These are phyloP conservation scores for Macropodus opercularis DNA, from an alignment of 2,797 vertebrate species.

Conservation along the genomic window DNA sequence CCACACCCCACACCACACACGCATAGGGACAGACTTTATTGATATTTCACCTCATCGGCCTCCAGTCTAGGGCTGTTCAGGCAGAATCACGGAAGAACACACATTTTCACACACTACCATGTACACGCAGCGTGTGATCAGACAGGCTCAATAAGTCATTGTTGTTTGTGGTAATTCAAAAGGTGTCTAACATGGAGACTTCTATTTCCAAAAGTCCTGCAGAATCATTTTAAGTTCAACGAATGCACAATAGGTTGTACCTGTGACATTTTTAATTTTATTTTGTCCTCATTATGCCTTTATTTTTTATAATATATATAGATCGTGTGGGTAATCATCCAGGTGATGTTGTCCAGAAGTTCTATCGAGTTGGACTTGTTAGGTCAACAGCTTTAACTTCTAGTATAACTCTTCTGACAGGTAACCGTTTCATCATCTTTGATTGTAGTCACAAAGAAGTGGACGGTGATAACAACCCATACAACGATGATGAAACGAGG, in stretches of 20 bases:
- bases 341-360: too few relatives aligned
- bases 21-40: constrained; percentile 62
- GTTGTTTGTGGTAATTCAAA: constrained; percentile 70
- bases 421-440: not conserved
- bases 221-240: constrained; percentile 31
- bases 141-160: constrained; percentile 63
- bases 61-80: constrained; percentile 46
- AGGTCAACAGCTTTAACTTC: not conserved
- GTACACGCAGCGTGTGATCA: constrained; percentile 55
- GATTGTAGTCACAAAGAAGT: not conserved
- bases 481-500: not conserved
- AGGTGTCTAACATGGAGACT: constrained; percentile 37
- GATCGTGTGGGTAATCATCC: too few relatives aligned
- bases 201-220: constrained; percentile 39
- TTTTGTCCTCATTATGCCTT: not conserved
- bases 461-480: not conserved
- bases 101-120: not conserved
- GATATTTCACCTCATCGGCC: constrained; percentile 70
- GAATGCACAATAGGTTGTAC: not conserved
- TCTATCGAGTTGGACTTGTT: too few relatives aligned
- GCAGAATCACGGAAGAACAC: constrained; percentile 39
- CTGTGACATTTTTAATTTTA: constrained; percentile 11
- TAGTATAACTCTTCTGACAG: not conserved
- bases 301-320: not conserved
- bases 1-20: constrained; percentile 33